Conservation (phyloP, 2,888 invertebrate species). For the Germaria angustata region DNA sequence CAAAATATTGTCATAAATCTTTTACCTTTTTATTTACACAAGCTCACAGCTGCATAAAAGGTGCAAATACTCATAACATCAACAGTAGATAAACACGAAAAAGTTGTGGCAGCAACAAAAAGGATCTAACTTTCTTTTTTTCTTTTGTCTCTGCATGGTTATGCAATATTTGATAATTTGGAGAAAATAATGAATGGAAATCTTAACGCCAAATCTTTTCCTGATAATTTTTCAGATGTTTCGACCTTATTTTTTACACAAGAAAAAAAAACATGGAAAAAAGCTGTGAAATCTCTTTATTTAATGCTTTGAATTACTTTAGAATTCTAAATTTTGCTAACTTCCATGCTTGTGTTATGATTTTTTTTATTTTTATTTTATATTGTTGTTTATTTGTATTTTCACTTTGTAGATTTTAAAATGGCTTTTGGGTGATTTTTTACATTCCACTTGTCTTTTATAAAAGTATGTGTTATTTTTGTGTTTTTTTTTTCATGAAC, state of each 20-base stretch:
- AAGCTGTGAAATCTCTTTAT: slow-evolving; percentile 14
- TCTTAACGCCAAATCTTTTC: background rate
- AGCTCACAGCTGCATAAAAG: slow-evolving; percentile 10
- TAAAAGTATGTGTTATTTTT: slow-evolving; percentile 10
- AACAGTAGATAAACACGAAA: slow-evolving; percentile 12
- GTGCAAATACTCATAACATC: too few species aligned
- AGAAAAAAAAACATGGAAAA: background rate
- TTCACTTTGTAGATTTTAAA: slow-evolving; percentile 17
- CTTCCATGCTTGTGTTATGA: slow-evolving; percentile 1
- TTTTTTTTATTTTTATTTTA: slow-evolving; percentile 8
- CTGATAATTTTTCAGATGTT: too few species aligned
- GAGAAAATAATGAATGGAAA: background rate
- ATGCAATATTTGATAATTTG: background rate
- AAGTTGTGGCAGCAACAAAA: background rate
- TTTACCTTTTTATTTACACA: background rate
- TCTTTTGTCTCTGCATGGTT: background rate
- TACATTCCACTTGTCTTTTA: background rate
- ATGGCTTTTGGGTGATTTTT: slow-evolving; percentile 45
- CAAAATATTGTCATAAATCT: slow-evolving; percentile 51
- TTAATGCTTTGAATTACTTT: slow-evolving; percentile 43
- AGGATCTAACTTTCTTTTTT: background rate
- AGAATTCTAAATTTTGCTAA: slow-evolving; percentile 33
- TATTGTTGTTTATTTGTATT: background rate
- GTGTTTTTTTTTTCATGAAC: background rate
- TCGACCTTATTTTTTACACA: background rate